Evolutionary conservation across 1,140 invertebrate genomes (phyloP).

Genomic region (Propsilocerus akamusi): DNA sequence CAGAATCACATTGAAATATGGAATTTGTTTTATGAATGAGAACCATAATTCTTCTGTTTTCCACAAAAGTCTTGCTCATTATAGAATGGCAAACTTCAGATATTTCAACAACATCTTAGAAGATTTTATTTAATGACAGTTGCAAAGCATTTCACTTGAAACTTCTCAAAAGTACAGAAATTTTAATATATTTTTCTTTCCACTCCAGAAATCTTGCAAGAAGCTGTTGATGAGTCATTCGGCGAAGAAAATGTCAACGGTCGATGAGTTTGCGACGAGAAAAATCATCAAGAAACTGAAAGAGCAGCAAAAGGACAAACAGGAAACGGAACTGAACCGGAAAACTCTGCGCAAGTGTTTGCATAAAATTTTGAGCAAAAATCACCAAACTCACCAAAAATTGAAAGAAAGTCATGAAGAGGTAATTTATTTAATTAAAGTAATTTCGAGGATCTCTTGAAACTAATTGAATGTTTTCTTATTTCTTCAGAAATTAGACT

Average conservation of each 20-base stretch:
- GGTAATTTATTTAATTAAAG: constrained; percentile 1
- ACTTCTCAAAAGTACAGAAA: no score
- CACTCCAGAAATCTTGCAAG: background rate
- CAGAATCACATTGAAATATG: no score
- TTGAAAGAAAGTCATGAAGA: background rate
- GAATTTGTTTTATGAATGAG: no score
- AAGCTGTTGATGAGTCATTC: background rate
- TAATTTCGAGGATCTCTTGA: no score
- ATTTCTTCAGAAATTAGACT: background rate
- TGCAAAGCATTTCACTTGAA: no score
- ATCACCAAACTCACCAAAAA: background rate
- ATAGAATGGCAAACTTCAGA: background rate
- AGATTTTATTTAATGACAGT: no score
- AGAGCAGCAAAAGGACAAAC: background rate
- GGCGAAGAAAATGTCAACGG: background rate
- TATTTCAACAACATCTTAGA: no score
- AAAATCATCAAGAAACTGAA: background rate
- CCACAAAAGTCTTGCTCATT: background rate
- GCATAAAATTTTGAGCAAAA: background rate
- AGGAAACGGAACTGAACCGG: background rate
- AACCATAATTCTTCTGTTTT: no score
- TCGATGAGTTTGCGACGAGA: background rate
- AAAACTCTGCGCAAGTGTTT: background rate
- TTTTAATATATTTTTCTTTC: background rate
- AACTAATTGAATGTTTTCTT: background rate